Percentiles rank a stretch among this genome's conserved stretches.
These are phyloP conservation scores for Malurus splendens DNA, from an alignment of 2,797 vertebrate species.

Conservation along the genomic window DNA sequence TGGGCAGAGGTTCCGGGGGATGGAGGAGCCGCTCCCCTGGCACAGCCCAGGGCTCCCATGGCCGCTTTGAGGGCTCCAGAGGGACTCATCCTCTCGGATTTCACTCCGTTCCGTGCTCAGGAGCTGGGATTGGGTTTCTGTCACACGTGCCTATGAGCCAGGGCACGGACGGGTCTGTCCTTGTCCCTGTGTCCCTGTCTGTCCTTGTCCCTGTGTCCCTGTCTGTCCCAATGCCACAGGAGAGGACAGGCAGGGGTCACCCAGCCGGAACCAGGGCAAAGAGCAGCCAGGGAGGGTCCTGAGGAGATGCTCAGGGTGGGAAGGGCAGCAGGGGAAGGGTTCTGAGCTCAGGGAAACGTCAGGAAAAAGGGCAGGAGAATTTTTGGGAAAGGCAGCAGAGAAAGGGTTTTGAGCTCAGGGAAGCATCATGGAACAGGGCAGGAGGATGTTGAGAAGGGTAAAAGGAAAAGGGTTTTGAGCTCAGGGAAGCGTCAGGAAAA, in stretches of 20 bases:
- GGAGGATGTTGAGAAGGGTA: too few species aligned
- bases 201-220: neutral
- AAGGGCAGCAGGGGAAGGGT: neutral
- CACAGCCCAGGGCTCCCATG: neutral
- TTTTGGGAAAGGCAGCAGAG: too few species aligned
- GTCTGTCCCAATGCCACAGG: fast-evolving
- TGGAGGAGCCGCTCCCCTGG: neutral
- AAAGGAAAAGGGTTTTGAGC: too few species aligned
- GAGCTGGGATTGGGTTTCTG: neutral
- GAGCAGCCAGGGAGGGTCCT: neutral
- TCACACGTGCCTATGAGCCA: neutral
- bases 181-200: too few species aligned
- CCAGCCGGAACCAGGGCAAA: neutral
- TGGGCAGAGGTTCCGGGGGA: neutral
- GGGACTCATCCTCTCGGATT: neutral
- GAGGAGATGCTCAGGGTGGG: fast-evolving
- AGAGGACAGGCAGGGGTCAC: neutral
- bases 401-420: too few species aligned
- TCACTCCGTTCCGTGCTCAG: neutral
- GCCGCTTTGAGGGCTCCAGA: neutral
- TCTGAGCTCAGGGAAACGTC: too few species aligned
- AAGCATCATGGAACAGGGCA: too few species aligned
- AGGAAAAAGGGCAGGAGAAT: too few species aligned
- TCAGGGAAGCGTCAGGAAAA: too few species aligned
- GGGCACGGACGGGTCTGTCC: neutral